Evolutionary conservation across 2,113 vertebrate species (phyloP), one percentile per base, ranked within the genome.

Genomic region (Catharus fuscescens): DNA sequence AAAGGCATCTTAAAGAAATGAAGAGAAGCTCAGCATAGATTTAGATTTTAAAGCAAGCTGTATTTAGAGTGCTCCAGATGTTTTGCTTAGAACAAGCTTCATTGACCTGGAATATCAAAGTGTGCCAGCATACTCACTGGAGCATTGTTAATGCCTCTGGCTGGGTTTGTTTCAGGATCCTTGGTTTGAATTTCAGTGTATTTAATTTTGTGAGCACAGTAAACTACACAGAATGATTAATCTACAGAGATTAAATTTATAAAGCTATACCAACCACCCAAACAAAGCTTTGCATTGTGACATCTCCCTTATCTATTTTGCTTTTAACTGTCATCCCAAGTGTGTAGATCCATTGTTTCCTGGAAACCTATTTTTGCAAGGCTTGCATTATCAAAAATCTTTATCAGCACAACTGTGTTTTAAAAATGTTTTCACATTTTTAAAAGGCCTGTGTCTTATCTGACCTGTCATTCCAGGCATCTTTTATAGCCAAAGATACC

Each of bases 1-100:
- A 91, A 94, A 79, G 76, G 18, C 57, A 38, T 88, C 91, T 78
- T 88, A 96, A 93, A 95, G 76, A 89, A 90, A 92, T 78, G 3
- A 94, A 86, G 78, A 78, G 77, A 83, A 92, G 80, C 69, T 92
- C 67, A 90, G 70, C 72, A 59, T 86, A 93, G 81, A 92, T 92
- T 90, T 88, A 92, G 44, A 72, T 90, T 95, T 93, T 83, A 72
- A 95, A 93, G 66, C 81, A 84, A 64, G 76, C 56, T 92, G 92
- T 90, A 90, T 96, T 96, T 96, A 90, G 50, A 93, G 71, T 64
- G 69, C 81, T 97, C 93, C 95, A 97, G 96, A 97, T 97, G 93
- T 96, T 97, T 96, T 93, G 56, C 86, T 96, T 82, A 76, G 80
- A 96, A 94, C 88, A 87, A 91, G 88, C 88, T 95, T 95, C 92